A percentile compares a stretch with the other conserved stretches of the same genome.
These are phyloP conservation scores for Crotalus helleri DNA, from an alignment of 2,113 vertebrate species.

Conservation along the genomic window DNA sequence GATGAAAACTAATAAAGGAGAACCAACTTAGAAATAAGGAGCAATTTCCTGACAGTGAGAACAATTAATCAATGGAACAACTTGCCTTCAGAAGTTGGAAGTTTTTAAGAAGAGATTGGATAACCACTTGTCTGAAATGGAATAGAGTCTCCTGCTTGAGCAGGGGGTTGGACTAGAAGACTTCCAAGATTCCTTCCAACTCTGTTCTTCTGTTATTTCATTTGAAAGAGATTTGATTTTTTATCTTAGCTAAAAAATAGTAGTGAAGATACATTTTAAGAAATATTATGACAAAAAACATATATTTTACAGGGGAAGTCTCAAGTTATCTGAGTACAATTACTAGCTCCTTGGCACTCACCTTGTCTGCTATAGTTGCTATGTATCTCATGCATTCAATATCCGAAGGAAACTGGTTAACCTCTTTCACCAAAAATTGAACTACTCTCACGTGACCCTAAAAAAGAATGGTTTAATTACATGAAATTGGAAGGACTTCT, in stretches of 20 bases:
- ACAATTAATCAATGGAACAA: background rate
- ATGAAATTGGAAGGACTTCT: background rate
- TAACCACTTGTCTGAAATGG: background rate
- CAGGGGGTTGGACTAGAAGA: background rate
- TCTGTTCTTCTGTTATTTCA: background rate
- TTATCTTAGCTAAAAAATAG: background rate
- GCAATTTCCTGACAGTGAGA: background rate
- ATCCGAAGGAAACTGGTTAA: conserved; percentile 97
- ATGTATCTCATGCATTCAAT: conserved; percentile 99
- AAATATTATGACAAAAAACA: background rate
- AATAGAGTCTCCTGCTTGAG: background rate
- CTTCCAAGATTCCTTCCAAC: background rate
- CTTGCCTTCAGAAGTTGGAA: background rate
- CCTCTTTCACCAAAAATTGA: conserved; percentile 97
- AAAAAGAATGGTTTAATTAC: conserved; percentile 8
- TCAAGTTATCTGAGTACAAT: background rate
- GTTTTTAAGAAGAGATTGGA: background rate
- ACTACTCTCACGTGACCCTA: conserved; percentile 98
- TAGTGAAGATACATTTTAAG: background rate
- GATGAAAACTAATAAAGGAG: background rate
- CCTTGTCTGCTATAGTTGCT: conserved; percentile 97
- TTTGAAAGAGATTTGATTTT: background rate
- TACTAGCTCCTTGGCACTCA: conserved; percentile 49
- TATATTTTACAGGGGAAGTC: background rate
- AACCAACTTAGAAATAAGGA: background rate